Evolutionary conservation across 1,140 invertebrate species (phyloP).

Genomic region (Zaprionus davidi): DNA sequence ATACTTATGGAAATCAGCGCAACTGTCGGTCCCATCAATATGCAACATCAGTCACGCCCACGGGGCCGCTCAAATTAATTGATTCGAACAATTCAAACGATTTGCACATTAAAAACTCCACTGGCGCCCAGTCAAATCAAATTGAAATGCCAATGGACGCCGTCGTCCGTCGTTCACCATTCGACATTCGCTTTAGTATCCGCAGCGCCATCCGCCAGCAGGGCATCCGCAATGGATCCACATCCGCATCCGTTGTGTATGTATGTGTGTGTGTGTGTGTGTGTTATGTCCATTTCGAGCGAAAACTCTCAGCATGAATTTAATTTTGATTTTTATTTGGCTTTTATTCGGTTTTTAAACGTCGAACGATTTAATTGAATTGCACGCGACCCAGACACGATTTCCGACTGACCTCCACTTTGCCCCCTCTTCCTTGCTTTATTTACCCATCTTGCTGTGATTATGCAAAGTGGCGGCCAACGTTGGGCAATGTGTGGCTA

Average conservation of each 20-base stretch:
- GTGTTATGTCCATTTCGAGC: slow-evolving; percentile 34
- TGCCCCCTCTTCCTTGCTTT: not conserved
- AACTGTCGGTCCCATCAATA: not conserved
- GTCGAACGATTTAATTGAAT: slow-evolving; percentile 74
- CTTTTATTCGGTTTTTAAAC: slow-evolving; percentile 68
- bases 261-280: slow-evolving; percentile 8
- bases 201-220: slow-evolving; percentile 1
- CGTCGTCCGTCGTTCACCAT: not conserved
- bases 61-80: slow-evolving; percentile 36
- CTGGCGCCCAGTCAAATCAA: slow-evolving; percentile 61
- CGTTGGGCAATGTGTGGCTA: slow-evolving; percentile 37
- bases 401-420: not conserved
- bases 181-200: slow-evolving; percentile 20
- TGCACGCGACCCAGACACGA: slow-evolving; percentile 39
- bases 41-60: not conserved
- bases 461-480: slow-evolving; percentile 49
- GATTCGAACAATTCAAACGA: slow-evolving; percentile 55
- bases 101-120: slow-evolving; percentile 50
- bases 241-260: slow-evolving; percentile 7
- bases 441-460: slow-evolving; percentile 15
- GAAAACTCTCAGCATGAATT: slow-evolving; percentile 57
- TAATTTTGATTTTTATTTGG: slow-evolving; percentile 76
- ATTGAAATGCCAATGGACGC: slow-evolving; percentile 66
- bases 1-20: slow-evolving; percentile 5
- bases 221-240: slow-evolving; percentile 17